Evolutionary conservation across 2,888 invertebrate genomes (phyloP).

Genomic region (Carabus problematicus): DNA sequence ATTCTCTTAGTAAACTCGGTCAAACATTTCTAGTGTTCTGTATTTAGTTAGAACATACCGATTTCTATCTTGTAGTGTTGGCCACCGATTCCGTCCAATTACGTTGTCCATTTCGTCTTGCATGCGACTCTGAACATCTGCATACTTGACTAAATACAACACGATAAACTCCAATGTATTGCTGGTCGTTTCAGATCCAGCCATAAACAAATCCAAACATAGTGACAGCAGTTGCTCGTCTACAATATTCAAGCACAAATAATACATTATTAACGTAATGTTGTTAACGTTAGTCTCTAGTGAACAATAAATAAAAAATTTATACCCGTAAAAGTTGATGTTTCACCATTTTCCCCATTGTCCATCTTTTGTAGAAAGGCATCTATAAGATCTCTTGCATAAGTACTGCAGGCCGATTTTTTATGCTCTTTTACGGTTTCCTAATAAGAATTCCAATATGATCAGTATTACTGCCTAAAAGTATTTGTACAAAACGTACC

Average conservation of each 20-base stretch:
- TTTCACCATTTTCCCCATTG: constrained; percentile 35
- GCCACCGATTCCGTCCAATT: constrained; percentile 64
- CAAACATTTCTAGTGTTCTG: too few relatives aligned
- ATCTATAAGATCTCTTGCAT: constrained; percentile 70
- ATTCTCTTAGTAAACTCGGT: background rate
- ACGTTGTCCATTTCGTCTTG: constrained; percentile 68
- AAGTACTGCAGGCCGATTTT: constrained; percentile 57
- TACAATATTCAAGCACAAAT: constrained; percentile 30
- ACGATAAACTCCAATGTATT: constrained; percentile 69
- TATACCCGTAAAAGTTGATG: constrained; percentile 57
- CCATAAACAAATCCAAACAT: constrained; percentile 73
- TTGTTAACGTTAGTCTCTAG: background rate
- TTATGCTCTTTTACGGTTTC: constrained; percentile 65
- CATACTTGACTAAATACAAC: constrained; percentile 65
- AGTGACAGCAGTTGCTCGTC: constrained; percentile 58
- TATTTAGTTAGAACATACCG: constrained; percentile 55
- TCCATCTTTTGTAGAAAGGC: constrained; percentile 68
- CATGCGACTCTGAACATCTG: constrained; percentile 64
- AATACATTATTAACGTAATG: background rate
- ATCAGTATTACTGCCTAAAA: constrained; percentile 8
- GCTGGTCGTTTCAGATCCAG: constrained; percentile 74
- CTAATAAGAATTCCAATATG: constrained; percentile 52
- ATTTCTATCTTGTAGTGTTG: constrained; percentile 64
- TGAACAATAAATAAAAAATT: constrained; percentile 43
- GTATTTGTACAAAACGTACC: constrained; percentile 53